Evolutionary conservation across 1,140 invertebrate genomes (phyloP).

Genomic region (Brachionus rubens): DNA sequence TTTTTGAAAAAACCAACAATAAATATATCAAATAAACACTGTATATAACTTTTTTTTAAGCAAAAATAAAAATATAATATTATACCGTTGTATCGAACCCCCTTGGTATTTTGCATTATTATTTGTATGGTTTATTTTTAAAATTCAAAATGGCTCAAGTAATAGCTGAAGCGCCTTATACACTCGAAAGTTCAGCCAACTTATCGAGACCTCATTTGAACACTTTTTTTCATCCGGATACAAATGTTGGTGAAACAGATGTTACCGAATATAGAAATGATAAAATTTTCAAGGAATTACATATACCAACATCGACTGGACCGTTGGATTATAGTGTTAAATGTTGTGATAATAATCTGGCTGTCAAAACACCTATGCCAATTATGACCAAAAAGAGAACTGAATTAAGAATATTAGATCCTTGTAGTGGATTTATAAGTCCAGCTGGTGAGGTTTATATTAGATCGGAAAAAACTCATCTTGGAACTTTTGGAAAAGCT

Average conservation of each 20-base stretch:
- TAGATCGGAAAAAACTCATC: conserved; percentile 2
- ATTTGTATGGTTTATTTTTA: neutral
- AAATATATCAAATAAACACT: conserved; percentile 22
- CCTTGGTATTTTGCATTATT: neutral
- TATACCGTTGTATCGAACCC: neutral
- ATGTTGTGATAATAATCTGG: conserved; percentile 29
- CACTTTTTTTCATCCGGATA: conserved; percentile 30
- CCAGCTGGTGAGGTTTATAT: conserved; percentile 24
- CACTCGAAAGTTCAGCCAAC: conserved; percentile 5
- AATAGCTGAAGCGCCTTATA: conserved; percentile 5
- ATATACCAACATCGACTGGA: conserved; percentile 18
- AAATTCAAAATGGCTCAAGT: conserved; percentile 23
- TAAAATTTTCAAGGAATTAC: neutral
- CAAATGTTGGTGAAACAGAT: conserved; percentile 25
- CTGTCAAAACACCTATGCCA: neutral
- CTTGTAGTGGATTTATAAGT: conserved; percentile 29
- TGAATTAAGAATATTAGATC: conserved; percentile 34
- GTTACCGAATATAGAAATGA: neutral
- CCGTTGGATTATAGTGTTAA: neutral
- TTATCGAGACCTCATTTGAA: conserved; percentile 29
- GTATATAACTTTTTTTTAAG: neutral
- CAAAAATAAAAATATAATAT: neutral
- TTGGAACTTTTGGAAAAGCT: conserved; percentile 4
- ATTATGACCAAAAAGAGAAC: conserved; percentile 1
- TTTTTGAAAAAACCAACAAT: neutral